These are phyloP conservation scores for Neomicropteryx cornuta DNA, from an alignment of 1,140 invertebrate genomes.

Conservation along the genomic window DNA sequence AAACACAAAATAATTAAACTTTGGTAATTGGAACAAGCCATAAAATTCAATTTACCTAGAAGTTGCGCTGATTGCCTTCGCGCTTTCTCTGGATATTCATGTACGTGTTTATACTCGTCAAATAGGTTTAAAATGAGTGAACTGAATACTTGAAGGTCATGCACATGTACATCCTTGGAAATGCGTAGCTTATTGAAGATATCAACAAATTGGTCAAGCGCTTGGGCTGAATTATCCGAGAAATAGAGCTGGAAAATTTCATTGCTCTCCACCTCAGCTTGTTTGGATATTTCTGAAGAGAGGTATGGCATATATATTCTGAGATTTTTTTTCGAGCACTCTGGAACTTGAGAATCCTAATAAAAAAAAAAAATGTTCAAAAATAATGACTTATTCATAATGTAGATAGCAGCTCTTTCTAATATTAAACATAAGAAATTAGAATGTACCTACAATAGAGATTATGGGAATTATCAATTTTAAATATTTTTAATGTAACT, in stretches of 20 bases:
- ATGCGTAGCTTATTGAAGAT: slow-evolving; percentile 81
- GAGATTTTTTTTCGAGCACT: no score
- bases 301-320: slow-evolving; percentile 62
- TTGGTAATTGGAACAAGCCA: no score
- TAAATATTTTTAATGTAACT: no score
- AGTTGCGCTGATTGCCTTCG: slow-evolving; percentile 87
- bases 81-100: slow-evolving; percentile 92
- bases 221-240: slow-evolving; percentile 85
- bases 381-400: slow-evolving; percentile 41
- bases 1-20: no score
- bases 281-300: slow-evolving; percentile 63
- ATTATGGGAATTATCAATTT: slow-evolving; percentile 61
- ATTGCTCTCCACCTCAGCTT: slow-evolving; percentile 92
- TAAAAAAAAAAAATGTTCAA: slow-evolving; percentile 29
- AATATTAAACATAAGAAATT: slow-evolving; percentile 57
- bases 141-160: slow-evolving; percentile 76
- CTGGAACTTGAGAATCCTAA: no score
- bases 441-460: slow-evolving; percentile 72
- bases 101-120: slow-evolving; percentile 92
- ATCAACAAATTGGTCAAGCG: slow-evolving; percentile 74
- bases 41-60: no score
- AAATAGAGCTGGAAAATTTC: slow-evolving; percentile 91
- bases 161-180: slow-evolving; percentile 77
- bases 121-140: slow-evolving; percentile 93
- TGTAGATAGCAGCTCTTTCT: slow-evolving; percentile 35